Percentiles rank a stretch among this genome's conserved stretches.
Conservation (phyloP, 2,797 vertebrate species). For the Sphenodon punctatus region DNA sequence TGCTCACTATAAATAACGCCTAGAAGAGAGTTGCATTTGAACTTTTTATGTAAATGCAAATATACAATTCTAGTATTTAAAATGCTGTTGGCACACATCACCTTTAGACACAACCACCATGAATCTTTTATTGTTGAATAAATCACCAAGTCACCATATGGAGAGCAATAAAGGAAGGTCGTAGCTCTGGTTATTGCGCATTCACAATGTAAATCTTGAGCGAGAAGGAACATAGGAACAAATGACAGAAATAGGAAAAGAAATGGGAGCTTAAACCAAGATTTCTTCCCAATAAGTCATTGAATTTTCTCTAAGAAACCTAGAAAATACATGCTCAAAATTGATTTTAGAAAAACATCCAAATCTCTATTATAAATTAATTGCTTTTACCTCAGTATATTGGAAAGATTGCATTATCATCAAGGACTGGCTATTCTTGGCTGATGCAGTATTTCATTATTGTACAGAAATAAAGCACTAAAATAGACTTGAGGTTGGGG, state of each 20-base stretch:
- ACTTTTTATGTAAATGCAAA: slow-evolving; percentile 25
- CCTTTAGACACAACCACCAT: slow-evolving; percentile 60
- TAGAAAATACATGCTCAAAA: slow-evolving; percentile 77
- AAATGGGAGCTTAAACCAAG: slow-evolving; percentile 39
- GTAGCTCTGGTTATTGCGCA: slow-evolving; percentile 59
- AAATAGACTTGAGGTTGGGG: slow-evolving; percentile 65
- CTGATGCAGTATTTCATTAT: slow-evolving; percentile 66
- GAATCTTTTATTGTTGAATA: slow-evolving; percentile 72
- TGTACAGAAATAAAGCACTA: slow-evolving; percentile 70
- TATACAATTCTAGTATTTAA: slow-evolving; percentile 33
- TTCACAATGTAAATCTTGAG: slow-evolving; percentile 63
- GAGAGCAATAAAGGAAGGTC: slow-evolving; percentile 18
- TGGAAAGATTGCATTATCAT: slow-evolving; percentile 68
- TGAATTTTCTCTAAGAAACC: slow-evolving; percentile 68
- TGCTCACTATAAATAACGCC: slow-evolving; percentile 38
- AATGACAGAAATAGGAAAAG: slow-evolving; percentile 51
- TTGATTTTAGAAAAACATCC: slow-evolving; percentile 67
- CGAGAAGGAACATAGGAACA: slow-evolving; percentile 53
- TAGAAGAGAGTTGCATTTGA: slow-evolving; percentile 40
- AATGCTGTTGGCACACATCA: slow-evolving; percentile 55
- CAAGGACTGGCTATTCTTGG: slow-evolving; percentile 66
- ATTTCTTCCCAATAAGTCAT: slow-evolving; percentile 41
- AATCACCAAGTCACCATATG: slow-evolving; percentile 61
- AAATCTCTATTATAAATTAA: slow-evolving; percentile 72
- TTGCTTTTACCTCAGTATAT: slow-evolving; percentile 67